Evolutionary conservation across 1,140 invertebrate genomes (phyloP).

Genomic region (Zaprionus kolodkinae): DNA sequence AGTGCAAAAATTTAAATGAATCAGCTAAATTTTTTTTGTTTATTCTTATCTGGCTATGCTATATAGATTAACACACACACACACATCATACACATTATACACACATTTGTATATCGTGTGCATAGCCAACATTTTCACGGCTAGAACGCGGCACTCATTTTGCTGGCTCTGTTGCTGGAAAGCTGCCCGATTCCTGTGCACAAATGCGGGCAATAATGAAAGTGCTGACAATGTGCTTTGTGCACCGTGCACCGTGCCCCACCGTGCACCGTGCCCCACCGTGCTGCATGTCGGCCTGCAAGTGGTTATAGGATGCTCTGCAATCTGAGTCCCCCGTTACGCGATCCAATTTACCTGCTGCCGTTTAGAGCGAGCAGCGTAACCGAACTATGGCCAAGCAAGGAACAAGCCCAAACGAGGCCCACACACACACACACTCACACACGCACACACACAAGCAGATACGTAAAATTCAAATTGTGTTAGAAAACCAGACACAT

Average conservation of each 20-base stretch:
- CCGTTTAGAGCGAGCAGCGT: constrained; percentile 3
- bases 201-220: constrained; percentile 11
- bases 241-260: background rate
- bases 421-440: background rate
- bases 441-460: background rate
- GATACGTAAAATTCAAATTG: constrained; percentile 6
- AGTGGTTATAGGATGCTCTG: constrained; percentile 4
- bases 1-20: constrained; percentile 5
- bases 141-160: background rate
- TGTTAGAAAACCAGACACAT: constrained; percentile 9
- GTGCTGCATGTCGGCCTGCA: background rate
- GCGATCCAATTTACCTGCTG: constrained; percentile 9
- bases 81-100: background rate
- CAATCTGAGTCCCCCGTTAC: constrained; percentile 3
- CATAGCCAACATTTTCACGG: constrained; percentile 2
- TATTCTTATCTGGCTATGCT: background rate
- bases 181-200: constrained; percentile 3
- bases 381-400: constrained; percentile 3
- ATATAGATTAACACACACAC: background rate
- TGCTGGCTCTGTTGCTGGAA: background rate
- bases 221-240: constrained; percentile 12
- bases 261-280: background rate
- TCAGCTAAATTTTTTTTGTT: background rate
- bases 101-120: background rate
- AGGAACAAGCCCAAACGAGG: background rate